phyloP scores from a whole-genome alignment of 2,113 vertebrate genomes.

The Eptesicus fuscus region DNA sequence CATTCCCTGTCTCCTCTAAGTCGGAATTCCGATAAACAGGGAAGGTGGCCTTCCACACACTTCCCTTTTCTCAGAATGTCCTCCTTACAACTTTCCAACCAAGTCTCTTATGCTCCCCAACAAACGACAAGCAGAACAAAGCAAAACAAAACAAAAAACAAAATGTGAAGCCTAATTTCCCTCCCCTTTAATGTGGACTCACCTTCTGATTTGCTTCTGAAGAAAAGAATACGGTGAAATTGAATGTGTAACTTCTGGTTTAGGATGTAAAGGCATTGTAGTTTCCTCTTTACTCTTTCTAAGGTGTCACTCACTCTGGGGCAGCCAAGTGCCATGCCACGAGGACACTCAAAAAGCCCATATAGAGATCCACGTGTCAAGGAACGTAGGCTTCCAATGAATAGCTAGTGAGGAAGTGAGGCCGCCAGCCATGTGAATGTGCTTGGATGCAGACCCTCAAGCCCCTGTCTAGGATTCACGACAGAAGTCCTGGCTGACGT shows the following conservation, averaged over 20 bases:
- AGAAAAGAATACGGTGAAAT: background rate
- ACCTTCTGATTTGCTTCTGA: background rate
- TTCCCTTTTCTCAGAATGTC: too few relatives aligned
- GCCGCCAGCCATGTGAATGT: background rate
- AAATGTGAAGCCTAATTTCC: background rate
- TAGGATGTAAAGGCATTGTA: background rate
- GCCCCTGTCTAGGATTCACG: background rate
- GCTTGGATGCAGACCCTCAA: background rate
- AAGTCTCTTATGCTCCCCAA: too few relatives aligned
- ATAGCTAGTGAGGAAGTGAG: background rate
- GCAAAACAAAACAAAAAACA: too few relatives aligned
- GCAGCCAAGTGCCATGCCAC: background rate
- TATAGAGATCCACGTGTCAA: background rate
- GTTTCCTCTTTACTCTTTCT: background rate
- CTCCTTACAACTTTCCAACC: too few relatives aligned
- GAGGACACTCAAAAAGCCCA: background rate
- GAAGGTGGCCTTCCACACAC: too few relatives aligned
- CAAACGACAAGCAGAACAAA: too few relatives aligned
- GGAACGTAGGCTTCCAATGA: background rate
- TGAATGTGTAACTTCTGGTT: background rate
- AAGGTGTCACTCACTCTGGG: background rate
- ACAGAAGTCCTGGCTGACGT: background rate
- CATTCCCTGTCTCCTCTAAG: too few relatives aligned
- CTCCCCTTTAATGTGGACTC: background rate
- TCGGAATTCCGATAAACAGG: too few relatives aligned